Conservation (phyloP, 2,113 vertebrate genomes). For the Canis aureus region DNA sequence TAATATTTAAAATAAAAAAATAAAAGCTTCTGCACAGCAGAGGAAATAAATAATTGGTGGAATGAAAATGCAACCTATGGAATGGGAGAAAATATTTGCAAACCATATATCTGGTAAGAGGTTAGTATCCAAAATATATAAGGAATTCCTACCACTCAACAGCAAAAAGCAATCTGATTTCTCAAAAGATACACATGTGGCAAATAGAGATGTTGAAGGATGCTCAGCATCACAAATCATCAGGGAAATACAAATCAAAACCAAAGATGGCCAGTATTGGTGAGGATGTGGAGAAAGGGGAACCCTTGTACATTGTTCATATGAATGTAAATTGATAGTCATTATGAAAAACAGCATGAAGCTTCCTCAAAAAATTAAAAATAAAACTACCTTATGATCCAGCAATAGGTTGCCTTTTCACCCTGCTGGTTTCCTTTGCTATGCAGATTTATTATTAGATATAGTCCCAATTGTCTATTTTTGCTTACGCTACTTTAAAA, state of each 20-base stretch:
- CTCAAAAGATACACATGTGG: background rate
- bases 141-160: background rate
- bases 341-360: background rate
- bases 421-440: background rate
- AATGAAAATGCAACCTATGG: background rate
- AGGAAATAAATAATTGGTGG: background rate
- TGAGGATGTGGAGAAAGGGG: background rate
- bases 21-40: background rate
- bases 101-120: background rate
- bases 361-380: background rate
- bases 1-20: too few relatives aligned
- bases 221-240: background rate
- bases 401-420: background rate
- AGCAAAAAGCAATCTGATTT: background rate
- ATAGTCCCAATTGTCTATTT: background rate
- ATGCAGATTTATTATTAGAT: background rate
- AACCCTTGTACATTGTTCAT: background rate
- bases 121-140: slow-evolving; percentile 2
- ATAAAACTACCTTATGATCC: background rate
- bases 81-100: background rate
- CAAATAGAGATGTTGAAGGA: background rate
- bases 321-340: background rate
- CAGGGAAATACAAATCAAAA: background rate
- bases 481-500: slow-evolving; percentile 44
- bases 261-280: background rate